These are phyloP conservation scores for Apis cerana DNA, from an alignment of 1,140 invertebrate species.

Conservation along the genomic window DNA sequence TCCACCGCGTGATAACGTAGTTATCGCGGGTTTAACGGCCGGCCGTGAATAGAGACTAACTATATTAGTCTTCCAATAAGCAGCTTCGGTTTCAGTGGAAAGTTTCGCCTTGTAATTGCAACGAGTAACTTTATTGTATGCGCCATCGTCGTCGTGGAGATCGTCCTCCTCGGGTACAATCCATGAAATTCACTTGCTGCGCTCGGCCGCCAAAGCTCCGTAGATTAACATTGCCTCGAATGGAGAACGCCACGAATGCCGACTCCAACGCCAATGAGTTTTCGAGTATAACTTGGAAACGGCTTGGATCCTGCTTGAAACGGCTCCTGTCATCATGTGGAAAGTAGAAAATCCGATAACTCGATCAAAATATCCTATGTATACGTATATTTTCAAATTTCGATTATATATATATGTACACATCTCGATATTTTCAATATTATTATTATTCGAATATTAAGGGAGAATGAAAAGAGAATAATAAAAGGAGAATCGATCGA, in stretches of 20 bases:
- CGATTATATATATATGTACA: no score
- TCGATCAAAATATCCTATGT: no score
- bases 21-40: constrained; percentile 57
- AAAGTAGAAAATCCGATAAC: constrained; percentile 22
- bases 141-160: constrained; percentile 34
- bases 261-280: constrained; percentile 50
- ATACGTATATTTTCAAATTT: no score
- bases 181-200: constrained; percentile 56
- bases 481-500: no score
- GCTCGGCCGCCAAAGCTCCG: constrained; percentile 15
- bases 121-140: constrained; percentile 54
- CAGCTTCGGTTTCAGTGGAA: constrained; percentile 56
- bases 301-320: constrained; percentile 34
- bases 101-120: constrained; percentile 57
- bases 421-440: no score
- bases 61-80: constrained; percentile 60
- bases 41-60: constrained; percentile 50
- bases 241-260: constrained; percentile 36
- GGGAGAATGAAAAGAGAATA: background rate
- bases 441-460: no score
- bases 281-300: constrained; percentile 60
- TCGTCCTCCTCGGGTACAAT: constrained; percentile 42
- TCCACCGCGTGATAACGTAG: constrained; percentile 42
- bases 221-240: constrained; percentile 55
- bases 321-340: constrained; percentile 11